These are phyloP conservation scores for Idaea aversata DNA, from an alignment of 2,888 invertebrate species.

Conservation along the genomic window DNA sequence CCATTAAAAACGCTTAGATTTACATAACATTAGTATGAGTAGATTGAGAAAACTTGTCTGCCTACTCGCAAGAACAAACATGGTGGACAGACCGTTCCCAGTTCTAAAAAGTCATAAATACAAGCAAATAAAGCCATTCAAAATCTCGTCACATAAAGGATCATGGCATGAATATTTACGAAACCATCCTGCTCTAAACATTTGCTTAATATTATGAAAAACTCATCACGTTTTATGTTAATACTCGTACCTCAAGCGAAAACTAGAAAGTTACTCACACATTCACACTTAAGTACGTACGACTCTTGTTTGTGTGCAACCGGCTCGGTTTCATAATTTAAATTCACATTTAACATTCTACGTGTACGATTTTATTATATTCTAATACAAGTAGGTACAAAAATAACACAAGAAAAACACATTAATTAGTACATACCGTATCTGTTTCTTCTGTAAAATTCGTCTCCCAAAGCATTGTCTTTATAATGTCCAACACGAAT, in stretches of 20 bases:
- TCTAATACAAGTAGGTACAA: constrained; percentile 5
- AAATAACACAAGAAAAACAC: constrained; percentile 6
- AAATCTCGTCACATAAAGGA: constrained; percentile 55
- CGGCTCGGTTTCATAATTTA: constrained; percentile 66
- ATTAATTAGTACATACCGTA: constrained; percentile 59
- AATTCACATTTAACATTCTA: constrained; percentile 43
- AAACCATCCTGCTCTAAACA: constrained; percentile 65
- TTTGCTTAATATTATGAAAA: constrained; percentile 77
- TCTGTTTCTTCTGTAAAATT: constrained; percentile 70
- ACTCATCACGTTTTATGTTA: constrained; percentile 79
- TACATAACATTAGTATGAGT: neutral
- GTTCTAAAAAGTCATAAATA: neutral
- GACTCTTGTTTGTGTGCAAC: constrained; percentile 40
- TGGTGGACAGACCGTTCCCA: neutral
- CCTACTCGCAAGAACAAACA: neutral
- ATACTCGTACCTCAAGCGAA: constrained; percentile 72
- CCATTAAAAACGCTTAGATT: too few relatives aligned
- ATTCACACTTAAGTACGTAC: constrained; percentile 33
- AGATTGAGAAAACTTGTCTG: neutral
- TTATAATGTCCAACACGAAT: constrained; percentile 59
- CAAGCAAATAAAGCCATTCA: constrained; percentile 58
- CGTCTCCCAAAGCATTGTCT: constrained; percentile 74
- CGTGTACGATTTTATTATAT: constrained; percentile 13
- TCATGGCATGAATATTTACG: constrained; percentile 69
- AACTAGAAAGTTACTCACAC: constrained; percentile 78